Evolutionary conservation across 2,797 vertebrate genomes (phyloP), one percentile per base, ranked within the genome.

Genomic region (Peromyscus eremicus): DNA sequence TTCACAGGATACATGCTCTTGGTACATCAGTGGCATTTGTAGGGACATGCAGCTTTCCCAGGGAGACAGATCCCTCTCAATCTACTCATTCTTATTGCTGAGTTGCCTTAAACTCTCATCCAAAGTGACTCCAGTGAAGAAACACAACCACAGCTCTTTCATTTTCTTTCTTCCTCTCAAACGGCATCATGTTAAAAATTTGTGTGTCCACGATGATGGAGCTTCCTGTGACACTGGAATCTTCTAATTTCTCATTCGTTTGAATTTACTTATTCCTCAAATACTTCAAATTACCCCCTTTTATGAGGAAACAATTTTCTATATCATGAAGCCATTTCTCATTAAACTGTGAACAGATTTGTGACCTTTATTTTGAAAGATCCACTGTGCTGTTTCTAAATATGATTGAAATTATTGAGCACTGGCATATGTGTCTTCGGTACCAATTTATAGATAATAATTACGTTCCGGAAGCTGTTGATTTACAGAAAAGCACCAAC

Each of bases 341-440:
- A 91, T 89, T 92, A 79, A 86, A 91, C 27, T 71, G 6, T 71
- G 68, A 96, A 90, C 14, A 89, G 9, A 95, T 96, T 93, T 80
- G 8, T 97, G 96, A 96, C 27, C 32, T 97, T 96, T 95, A 88
- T 93, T 96, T 95, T 94, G 32, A 91, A 92, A 95, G 73, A 85
- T 80, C 46, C 29, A 16, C 85, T 94, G 34, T 23, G 88, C 3
- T 80, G 37, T 27, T 96, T 95, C 94, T 87, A 89, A 95, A 92
- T 94, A 87, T 64, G 88, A 85, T 87, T 89, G 95, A 94, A 60
- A 81, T 77, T 66, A 13, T 46, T 25, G 40, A 94, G 89, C 17
- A 34, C 19, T 83, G 75, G 62, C 46, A 87, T 91, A 93, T 85
- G n/a, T 49, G 81, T 92, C 62, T 88, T 68, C 40, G 29, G 27